Evolutionary conservation across 2,797 vertebrate genomes (phyloP).

Genomic region (Morelia viridis): DNA sequence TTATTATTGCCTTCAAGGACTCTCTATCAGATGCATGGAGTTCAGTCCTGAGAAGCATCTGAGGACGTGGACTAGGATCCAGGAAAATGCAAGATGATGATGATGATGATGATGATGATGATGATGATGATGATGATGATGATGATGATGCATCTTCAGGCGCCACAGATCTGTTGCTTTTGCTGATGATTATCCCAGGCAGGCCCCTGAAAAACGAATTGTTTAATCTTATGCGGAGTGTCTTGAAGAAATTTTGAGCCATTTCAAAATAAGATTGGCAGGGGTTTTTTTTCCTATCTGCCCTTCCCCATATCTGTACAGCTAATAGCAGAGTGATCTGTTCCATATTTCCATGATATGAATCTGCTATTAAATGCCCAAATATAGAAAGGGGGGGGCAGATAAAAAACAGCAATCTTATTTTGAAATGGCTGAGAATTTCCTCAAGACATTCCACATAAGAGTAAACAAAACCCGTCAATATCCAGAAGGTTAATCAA

Average conservation of each 20-base stretch:
- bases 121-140: too few species aligned
- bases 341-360: background rate
- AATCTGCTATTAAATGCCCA: background rate
- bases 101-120: too few species aligned
- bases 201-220: background rate
- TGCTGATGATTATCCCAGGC: too few species aligned
- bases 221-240: conserved; percentile 31
- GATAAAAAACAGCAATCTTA: background rate
- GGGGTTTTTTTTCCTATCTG: background rate
- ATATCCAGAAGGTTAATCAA: conserved; percentile 65
- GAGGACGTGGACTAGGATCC: too few species aligned
- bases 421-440: background rate
- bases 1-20: background rate
- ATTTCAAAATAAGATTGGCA: background rate
- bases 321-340: background rate
- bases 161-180: too few species aligned
- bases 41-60: background rate
- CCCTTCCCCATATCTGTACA: background rate
- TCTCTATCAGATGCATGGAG: background rate
- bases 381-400: background rate
- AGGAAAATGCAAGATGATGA: too few species aligned
- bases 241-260: background rate
- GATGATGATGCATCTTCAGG: too few species aligned
- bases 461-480: conserved; percentile 52
- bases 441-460: conserved; percentile 18